Evolutionary conservation across 2,113 vertebrate species (phyloP).

Genomic region (Anguilla japonica): DNA sequence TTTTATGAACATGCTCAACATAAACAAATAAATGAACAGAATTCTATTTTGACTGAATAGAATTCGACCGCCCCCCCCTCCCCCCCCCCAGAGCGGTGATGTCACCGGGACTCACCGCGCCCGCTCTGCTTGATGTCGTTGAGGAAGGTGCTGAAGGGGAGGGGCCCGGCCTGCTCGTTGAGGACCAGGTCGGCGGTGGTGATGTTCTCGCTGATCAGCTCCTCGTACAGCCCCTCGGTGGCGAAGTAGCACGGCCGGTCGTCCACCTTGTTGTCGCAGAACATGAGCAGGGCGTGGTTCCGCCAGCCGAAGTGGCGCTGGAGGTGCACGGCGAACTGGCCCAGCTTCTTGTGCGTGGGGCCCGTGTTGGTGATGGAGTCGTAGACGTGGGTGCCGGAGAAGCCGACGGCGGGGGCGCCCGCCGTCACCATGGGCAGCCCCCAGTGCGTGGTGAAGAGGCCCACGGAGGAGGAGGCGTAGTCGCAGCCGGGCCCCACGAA

Average conservation of each 20-base stretch:
- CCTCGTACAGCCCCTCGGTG: conserved; percentile 80
- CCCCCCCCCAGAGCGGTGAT: too few relatives aligned
- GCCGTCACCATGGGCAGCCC: conserved; percentile 84
- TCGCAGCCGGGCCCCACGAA: conserved; percentile 89
- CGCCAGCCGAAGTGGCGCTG: conserved; percentile 83
- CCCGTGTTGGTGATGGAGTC: conserved; percentile 82
- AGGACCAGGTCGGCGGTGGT: conserved; percentile 72
- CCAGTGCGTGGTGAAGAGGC: conserved; percentile 85
- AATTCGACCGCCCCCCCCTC: too few relatives aligned
- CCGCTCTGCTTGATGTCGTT: conserved; percentile 68
- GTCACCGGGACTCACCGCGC: conserved; percentile 65
- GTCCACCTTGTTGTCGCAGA: conserved; percentile 72
- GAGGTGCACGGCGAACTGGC: conserved; percentile 75
- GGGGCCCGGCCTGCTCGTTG: conserved; percentile 60
- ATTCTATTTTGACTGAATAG: too few relatives aligned
- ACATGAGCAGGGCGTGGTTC: conserved; percentile 75
- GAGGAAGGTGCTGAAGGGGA: conserved; percentile 75
- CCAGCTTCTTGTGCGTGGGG: conserved; percentile 86
- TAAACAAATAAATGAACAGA: too few relatives aligned
- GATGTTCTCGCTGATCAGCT: conserved; percentile 73
- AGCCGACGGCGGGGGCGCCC: conserved; percentile 80
- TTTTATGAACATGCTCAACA: too few relatives aligned
- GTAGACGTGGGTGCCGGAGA: conserved; percentile 63
- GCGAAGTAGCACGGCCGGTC: conserved; percentile 85
- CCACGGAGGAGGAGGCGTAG: conserved; percentile 83